Percentiles rank a stretch among this genome's conserved stretches.
Conservation (phyloP, 2,888 invertebrate species). For the Nemurella pictetii region DNA sequence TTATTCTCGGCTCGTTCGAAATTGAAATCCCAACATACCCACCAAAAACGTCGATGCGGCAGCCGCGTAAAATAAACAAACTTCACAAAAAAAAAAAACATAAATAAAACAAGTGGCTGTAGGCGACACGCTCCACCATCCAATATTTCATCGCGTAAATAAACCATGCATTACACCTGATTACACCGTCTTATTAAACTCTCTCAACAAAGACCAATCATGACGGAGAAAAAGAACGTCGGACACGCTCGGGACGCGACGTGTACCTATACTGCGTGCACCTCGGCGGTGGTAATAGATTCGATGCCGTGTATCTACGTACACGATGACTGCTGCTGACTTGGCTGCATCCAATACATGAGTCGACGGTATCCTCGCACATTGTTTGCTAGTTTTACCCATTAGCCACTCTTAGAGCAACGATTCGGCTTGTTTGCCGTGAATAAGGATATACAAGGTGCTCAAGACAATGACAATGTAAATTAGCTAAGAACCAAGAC, state of each 20-base stretch:
- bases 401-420: not conserved
- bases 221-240: not conserved
- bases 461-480: constrained; percentile 22
- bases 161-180: not conserved
- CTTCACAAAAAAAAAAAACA: not conserved
- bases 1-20: not conserved
- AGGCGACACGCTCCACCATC: not conserved
- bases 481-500: constrained; percentile 29
- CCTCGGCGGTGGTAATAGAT: not conserved
- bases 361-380: not conserved
- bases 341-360: not conserved
- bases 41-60: not conserved
- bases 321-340: not conserved
- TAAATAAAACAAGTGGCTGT: not conserved
- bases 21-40: not conserved
- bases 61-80: not conserved
- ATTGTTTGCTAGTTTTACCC: not conserved
- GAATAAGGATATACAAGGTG: constrained; percentile 8
- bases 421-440: constrained; percentile 5
- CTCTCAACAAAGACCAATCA: constrained; percentile 4
- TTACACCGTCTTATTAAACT: constrained; percentile 18
- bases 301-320: not conserved
- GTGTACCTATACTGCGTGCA: not conserved
- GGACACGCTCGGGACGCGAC: not conserved
- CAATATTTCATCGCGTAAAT: constrained; percentile 6